Percentiles rank a stretch among this genome's conserved stretches.
These are phyloP conservation scores for Sphinx pinastri DNA, from an alignment of 2,888 invertebrate species.

Conservation along the genomic window DNA sequence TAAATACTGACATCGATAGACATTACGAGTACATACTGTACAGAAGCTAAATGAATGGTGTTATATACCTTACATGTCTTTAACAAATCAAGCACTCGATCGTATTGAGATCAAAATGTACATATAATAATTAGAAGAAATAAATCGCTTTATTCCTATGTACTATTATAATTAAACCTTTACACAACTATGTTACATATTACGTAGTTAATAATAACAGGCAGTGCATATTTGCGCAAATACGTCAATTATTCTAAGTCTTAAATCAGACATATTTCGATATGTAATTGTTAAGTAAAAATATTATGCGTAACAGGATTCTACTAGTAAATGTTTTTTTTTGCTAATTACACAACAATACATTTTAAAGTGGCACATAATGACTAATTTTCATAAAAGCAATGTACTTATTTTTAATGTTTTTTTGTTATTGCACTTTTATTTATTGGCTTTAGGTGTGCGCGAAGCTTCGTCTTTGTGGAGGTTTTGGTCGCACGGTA, in stretches of 20 bases:
- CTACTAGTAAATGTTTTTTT: background rate
- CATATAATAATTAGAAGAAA: conserved; percentile 68
- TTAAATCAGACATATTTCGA: conserved; percentile 67
- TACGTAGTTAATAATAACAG: conserved; percentile 61
- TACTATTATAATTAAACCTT: conserved; percentile 53
- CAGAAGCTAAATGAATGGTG: conserved; percentile 81
- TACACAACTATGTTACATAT: conserved; percentile 43
- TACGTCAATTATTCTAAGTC: conserved; percentile 54
- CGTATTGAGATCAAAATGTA: conserved; percentile 83
- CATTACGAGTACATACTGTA: conserved; percentile 70
- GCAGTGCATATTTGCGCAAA: conserved; percentile 79
- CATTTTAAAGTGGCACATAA: conserved; percentile 9
- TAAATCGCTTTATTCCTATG: conserved; percentile 48
- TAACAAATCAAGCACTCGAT: conserved; percentile 77
- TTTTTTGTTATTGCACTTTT: conserved; percentile 15
- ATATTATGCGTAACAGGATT: conserved; percentile 36
- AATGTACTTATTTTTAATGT: background rate
- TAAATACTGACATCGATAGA: conserved; percentile 60
- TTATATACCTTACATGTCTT: conserved; percentile 81
- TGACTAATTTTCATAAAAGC: conserved; percentile 6
- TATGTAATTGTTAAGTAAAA: conserved; percentile 62
- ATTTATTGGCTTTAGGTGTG: no score
- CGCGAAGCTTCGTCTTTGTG: background rate
- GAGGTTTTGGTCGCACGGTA: background rate
- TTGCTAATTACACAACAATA: background rate